Percentiles rank a stretch among this genome's conserved stretches.
Conservation (phyloP, 2,113 vertebrate species). For the Malurus cyaneus region DNA sequence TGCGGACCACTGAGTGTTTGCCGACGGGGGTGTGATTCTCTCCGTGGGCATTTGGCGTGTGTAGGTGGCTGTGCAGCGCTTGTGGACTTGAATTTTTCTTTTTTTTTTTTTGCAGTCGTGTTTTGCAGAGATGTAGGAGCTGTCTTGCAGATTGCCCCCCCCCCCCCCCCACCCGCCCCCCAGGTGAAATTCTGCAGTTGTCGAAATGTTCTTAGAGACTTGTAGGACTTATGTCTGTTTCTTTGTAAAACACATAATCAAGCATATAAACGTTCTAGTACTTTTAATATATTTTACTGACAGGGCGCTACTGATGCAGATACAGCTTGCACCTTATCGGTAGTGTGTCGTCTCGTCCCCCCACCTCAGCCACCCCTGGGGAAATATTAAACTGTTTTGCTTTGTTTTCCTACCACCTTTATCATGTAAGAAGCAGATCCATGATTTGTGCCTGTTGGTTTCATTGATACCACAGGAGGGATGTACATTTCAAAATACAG, state of each 20-base stretch:
- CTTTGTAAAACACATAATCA: neutral
- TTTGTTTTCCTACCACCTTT: neutral
- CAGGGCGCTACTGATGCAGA: neutral
- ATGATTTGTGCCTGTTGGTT: neutral
- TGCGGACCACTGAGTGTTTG: neutral
- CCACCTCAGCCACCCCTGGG: too few relatives aligned
- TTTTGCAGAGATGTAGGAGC: neutral
- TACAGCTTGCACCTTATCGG: neutral
- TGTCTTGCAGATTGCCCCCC: too few relatives aligned
- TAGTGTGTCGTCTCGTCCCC: neutral
- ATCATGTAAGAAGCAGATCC: neutral
- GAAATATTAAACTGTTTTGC: neutral
- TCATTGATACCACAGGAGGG: neutral
- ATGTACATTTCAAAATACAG: conserved; percentile 30
- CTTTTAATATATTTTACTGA: neutral
- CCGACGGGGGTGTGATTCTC: neutral
- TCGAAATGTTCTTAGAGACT: neutral
- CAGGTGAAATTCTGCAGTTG: conserved; percentile 2
- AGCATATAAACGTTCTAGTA: neutral
- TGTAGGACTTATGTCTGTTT: neutral
- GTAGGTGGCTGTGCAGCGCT: neutral
- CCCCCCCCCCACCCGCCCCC: neutral
- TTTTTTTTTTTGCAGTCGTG: neutral
- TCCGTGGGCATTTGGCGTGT: neutral
- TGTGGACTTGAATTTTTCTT: neutral